phyloP scores from a whole-genome alignment of 2,113 vertebrate genomes.

The Apteryx mantelli region DNA sequence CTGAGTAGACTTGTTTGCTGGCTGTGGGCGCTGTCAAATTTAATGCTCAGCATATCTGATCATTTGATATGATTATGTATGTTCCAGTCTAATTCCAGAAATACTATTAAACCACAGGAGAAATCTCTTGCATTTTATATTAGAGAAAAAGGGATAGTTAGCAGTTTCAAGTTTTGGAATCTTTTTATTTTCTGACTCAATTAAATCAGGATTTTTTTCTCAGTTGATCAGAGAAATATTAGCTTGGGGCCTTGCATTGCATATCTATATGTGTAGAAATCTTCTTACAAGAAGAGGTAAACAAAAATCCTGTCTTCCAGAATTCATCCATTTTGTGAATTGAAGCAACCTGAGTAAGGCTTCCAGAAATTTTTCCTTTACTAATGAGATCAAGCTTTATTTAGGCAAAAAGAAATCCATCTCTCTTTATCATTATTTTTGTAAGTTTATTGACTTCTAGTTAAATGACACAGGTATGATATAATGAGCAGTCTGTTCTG shows the following conservation, averaged over 20 bases:
- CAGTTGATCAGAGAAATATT: neutral
- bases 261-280: neutral
- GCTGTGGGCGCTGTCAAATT: neutral
- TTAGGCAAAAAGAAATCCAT: neutral
- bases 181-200: neutral
- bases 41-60: neutral
- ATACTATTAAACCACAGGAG: neutral
- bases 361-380: neutral
- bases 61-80: neutral
- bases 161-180: neutral
- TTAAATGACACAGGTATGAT: neutral
- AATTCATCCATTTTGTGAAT: neutral
- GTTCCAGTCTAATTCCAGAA: slow-evolving; percentile 18
- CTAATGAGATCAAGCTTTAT: neutral
- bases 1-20: neutral
- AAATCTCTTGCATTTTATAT: neutral
- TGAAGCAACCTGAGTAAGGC: neutral
- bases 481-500: neutral
- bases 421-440: neutral
- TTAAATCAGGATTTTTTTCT: neutral
- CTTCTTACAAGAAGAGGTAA: neutral
- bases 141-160: neutral
- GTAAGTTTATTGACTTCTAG: neutral
- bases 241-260: neutral
- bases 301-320: neutral